A percentile compares a stretch with the other conserved stretches of the same genome.
These are phyloP conservation scores for Charaxes varanes DNA, from an alignment of 1,140 invertebrate genomes.

Conservation along the genomic window DNA sequence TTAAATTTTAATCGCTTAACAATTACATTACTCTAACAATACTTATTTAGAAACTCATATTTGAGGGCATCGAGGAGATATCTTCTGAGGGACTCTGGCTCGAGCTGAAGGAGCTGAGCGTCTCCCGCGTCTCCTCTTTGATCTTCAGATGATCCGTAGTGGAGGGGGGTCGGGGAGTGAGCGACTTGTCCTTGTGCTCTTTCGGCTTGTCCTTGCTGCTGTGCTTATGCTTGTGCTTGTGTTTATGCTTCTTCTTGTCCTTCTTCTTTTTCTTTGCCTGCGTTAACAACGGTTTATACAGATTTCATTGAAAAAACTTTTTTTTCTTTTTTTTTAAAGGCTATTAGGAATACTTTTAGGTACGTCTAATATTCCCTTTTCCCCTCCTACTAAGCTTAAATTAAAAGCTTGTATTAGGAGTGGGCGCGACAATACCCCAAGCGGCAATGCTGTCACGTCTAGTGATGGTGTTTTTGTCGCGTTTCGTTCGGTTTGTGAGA, in stretches of 20 bases:
- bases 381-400: too few relatives aligned
- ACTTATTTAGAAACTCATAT: constrained; percentile 54
- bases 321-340: too few relatives aligned
- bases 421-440: too few relatives aligned
- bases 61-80: constrained; percentile 48
- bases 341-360: too few relatives aligned
- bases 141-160: constrained; percentile 62
- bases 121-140: constrained; percentile 75
- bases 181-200: constrained; percentile 76
- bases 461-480: too few relatives aligned
- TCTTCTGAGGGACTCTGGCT: constrained; percentile 68
- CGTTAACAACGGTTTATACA: too few relatives aligned
- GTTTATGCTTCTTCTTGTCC: constrained; percentile 88
- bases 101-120: constrained; percentile 76
- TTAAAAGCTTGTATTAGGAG: too few relatives aligned
- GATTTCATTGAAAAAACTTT: constrained; percentile 11
- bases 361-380: too few relatives aligned
- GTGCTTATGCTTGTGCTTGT: constrained; percentile 86
- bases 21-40: too few relatives aligned
- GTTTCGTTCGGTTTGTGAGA: too few relatives aligned
- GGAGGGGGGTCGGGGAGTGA: constrained; percentile 37
- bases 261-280: constrained; percentile 87
- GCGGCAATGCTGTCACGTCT: too few relatives aligned
- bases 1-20: too few relatives aligned
- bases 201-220: constrained; percentile 81